Base-by-base conservation (phyloP, 2,797 vertebrate genomes). In the Hipposideros larvatus region DNA sequence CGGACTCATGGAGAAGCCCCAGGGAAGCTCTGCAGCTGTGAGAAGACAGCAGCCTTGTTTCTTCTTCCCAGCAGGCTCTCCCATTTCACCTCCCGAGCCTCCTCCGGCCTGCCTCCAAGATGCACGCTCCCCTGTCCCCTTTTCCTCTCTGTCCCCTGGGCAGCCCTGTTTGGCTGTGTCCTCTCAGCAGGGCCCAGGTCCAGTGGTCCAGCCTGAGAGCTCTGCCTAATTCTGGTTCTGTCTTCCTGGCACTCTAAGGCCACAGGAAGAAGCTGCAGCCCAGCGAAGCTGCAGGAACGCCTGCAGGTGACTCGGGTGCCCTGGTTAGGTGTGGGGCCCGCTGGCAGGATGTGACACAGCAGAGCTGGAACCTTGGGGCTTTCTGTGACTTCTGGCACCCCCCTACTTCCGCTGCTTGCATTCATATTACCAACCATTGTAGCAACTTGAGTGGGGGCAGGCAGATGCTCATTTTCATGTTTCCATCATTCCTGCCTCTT, bases 251-350 rank as follows among this genome's bases (percentile, higher is more conserved):
- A 13, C 18, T 55, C 37, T 7, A 9, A 59, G 90, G 75, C 21
- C 14, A 11, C 19, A 18, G 55, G 22, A 53, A 63, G 34, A 61
- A 24, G 22, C 19, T 21, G 37, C 37, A 65, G 14, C 31, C 8
- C 37, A 21, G 8, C 34, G 11, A n/a, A 48, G 14, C 63, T 57
- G 19, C 24, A 1, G 22, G 57, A 16, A n/a, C n/a, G 11, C 0
- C 0, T 5, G 28, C 5, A 21, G 28, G 34, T 57, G 46, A 26
- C 46, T 59, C n/a, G 22, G 48, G 24, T 22, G 53, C 24, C 2
- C 21, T n/a, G 5, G n/a, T 74, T 14, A 22, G 68, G 18, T 73
- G 48, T 70, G 14, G 34, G 4, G 21, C 37, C 66, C 65, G 14
- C 53, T 31, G 21, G 48, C 21, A 57, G 87, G 22, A 9, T 1